Percentiles rank a stretch among this genome's conserved stretches.
Conservation (phyloP, 2,888 invertebrate genomes). For the Macrophya annulata region DNA sequence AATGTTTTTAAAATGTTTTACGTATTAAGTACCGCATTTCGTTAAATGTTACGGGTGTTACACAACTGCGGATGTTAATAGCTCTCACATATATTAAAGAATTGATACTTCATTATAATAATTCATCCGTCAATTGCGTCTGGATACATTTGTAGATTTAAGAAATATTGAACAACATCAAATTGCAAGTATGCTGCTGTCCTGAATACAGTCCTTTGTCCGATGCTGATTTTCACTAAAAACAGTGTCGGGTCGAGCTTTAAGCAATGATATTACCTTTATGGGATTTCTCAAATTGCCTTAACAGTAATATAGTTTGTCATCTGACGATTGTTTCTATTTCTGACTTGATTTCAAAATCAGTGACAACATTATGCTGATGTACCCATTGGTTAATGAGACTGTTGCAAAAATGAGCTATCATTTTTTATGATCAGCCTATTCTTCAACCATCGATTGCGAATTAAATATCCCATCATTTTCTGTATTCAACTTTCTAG, state of each 20-base stretch:
- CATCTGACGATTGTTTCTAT: slow-evolving; percentile 5
- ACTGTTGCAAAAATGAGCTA: background rate
- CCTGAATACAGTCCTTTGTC: background rate
- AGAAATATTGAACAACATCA: slow-evolving; percentile 30
- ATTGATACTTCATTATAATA: slow-evolving; percentile 4
- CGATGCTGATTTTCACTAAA: background rate
- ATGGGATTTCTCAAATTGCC: slow-evolving; percentile 6
- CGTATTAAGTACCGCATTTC: background rate
- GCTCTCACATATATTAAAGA: background rate
- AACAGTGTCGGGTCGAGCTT: background rate
- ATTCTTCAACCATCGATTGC: slow-evolving; percentile 5
- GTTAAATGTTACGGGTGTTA: background rate
- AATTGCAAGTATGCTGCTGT: slow-evolving; percentile 22
- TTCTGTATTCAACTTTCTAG: background rate
- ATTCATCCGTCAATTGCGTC: background rate
- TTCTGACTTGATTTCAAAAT: slow-evolving; percentile 17
- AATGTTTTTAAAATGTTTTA: background rate
- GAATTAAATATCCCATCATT: background rate
- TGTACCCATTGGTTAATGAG: background rate
- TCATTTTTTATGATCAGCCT: background rate
- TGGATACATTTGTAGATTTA: slow-evolving; percentile 3
- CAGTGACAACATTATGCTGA: slow-evolving; percentile 15
- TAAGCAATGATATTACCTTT: background rate
- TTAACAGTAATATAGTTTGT: background rate
- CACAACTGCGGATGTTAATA: slow-evolving; percentile 1